A percentile compares a stretch with the other conserved stretches of the same genome.
Evolutionary conservation across 2,888 invertebrate genomes (phyloP).

Genomic region (Epsilonema sp.): DNA sequence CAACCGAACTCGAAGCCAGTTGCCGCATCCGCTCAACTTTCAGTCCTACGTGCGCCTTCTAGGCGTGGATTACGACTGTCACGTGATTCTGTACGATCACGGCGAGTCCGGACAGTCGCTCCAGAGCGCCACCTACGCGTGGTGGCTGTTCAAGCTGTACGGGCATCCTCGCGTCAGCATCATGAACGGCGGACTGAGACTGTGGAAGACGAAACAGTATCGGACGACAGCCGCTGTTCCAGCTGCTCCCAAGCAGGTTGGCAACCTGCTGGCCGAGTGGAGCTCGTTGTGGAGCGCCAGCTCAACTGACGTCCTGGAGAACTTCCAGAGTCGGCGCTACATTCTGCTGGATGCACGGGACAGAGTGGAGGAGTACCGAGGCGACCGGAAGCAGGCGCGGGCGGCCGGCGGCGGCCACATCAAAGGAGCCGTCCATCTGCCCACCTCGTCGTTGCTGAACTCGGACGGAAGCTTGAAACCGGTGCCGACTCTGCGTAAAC

Average conservation of each 20-base stretch:
- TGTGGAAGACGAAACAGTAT: background rate
- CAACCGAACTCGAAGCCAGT: background rate
- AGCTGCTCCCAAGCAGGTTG: background rate
- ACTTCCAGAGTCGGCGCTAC: background rate
- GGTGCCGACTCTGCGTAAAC: no score
- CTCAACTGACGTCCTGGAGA: background rate
- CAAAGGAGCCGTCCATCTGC: slow-evolving; percentile 3
- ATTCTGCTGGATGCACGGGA: background rate
- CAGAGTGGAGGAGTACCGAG: background rate
- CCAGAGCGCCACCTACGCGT: slow-evolving; percentile 1
- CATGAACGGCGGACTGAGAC: slow-evolving; percentile 5
- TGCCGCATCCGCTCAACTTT: background rate
- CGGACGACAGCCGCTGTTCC: background rate
- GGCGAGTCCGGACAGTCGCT: background rate
- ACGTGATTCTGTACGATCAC: slow-evolving; percentile 5
- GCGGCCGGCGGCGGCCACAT: slow-evolving; percentile 1
- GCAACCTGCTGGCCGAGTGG: background rate
- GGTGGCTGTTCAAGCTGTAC: slow-evolving; percentile 6
- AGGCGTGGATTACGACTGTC: slow-evolving; percentile 1
- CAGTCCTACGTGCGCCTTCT: background rate
- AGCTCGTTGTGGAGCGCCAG: background rate
- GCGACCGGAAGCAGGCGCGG: background rate
- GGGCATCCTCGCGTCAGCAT: background rate
- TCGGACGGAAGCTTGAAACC: background rate
- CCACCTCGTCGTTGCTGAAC: background rate